Evolutionary conservation across 2,888 invertebrate species (phyloP).

Genomic region (Cartodere bifasciata): DNA sequence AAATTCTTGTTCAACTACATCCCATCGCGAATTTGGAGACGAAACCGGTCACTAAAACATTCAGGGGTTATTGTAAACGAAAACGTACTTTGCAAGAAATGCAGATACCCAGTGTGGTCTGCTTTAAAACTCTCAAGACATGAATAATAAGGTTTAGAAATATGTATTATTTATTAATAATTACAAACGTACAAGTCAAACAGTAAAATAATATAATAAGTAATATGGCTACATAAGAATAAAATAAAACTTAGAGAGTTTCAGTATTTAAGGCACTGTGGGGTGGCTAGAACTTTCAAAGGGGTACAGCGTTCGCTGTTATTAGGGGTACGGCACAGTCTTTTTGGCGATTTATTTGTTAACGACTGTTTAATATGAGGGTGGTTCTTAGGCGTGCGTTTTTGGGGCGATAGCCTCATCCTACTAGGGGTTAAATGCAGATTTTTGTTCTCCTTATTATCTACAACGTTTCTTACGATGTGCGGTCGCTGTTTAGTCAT

Average conservation of each 20-base stretch:
- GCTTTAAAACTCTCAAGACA: too few relatives aligned
- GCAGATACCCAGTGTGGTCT: conserved; percentile 6
- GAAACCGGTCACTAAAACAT: conserved; percentile 24
- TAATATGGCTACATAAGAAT: too few relatives aligned
- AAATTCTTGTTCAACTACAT: conserved; percentile 30
- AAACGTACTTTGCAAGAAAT: conserved; percentile 4
- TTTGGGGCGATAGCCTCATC: conserved; percentile 14
- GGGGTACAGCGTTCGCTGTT: conserved; percentile 44
- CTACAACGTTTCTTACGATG: conserved; percentile 17
- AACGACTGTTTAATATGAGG: conserved; percentile 50
- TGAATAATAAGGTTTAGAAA: too few relatives aligned
- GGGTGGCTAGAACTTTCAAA: conserved; percentile 31
- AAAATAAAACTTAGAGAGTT: conserved; percentile 5
- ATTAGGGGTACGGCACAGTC: conserved; percentile 38
- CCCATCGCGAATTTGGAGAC: conserved; percentile 24
- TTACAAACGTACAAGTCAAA: too few relatives aligned
- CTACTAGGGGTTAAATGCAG: conserved; percentile 9
- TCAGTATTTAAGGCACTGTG: conserved; percentile 8
- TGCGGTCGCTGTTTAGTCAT: conserved; percentile 20
- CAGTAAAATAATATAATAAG: too few relatives aligned
- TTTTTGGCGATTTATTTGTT: conserved; percentile 42
- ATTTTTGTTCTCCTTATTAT: conserved; percentile 13
- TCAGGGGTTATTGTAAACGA: conserved; percentile 22
- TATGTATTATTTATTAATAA: too few relatives aligned
- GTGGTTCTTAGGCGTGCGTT: conserved; percentile 27